These are phyloP conservation scores for Octonoba sinensis DNA, from an alignment of 2,888 invertebrate species.

Conservation along the genomic window DNA sequence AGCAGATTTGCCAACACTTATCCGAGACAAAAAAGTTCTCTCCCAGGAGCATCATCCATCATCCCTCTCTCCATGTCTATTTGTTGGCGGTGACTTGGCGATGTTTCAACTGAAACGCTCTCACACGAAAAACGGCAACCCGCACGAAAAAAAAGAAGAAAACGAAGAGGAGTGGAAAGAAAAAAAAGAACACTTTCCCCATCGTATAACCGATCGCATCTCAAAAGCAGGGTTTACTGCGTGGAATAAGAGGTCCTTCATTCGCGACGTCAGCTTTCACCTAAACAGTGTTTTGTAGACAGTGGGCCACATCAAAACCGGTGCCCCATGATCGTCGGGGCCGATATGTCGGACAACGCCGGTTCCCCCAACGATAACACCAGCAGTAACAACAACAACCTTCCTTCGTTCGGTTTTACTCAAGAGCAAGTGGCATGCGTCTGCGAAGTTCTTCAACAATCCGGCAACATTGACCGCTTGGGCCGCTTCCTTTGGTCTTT, in stretches of 20 bases:
- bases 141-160: background rate
- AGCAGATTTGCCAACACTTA: too few relatives aligned
- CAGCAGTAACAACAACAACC: slow-evolving; percentile 85
- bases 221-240: background rate
- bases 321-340: slow-evolving; percentile 22
- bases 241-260: background rate
- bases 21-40: too few relatives aligned
- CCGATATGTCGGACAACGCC: slow-evolving; percentile 69
- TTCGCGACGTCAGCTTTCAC: too few relatives aligned
- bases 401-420: slow-evolving; percentile 87
- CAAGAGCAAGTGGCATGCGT: slow-evolving; percentile 88
- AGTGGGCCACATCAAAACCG: background rate
- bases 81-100: too few relatives aligned
- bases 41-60: too few relatives aligned
- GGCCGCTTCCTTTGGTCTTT: slow-evolving; percentile 90
- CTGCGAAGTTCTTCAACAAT: slow-evolving; percentile 95
- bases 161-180: background rate
- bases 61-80: too few relatives aligned
- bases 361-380: slow-evolving; percentile 78
- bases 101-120: background rate
- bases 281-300: background rate
- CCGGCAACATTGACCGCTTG: slow-evolving; percentile 89
- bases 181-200: background rate
- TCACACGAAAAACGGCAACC: background rate
- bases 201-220: background rate